Evolutionary conservation across 2,113 vertebrate genomes (phyloP).

Genomic region (Microcebus tavaratra): DNA sequence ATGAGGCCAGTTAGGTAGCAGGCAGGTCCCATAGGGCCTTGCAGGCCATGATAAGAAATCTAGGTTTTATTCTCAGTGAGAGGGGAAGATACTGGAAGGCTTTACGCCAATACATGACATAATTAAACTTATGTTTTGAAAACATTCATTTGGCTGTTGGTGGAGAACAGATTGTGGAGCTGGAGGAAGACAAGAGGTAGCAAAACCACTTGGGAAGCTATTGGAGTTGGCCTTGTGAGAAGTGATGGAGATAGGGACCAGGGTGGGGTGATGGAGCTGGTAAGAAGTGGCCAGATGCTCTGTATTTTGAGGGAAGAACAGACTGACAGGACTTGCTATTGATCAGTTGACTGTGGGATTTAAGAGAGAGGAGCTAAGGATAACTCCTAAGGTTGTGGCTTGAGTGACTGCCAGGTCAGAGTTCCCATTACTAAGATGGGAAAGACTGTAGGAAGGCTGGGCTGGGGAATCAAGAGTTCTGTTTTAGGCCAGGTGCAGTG

Average conservation of each 20-base stretch:
- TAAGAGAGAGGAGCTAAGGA: background rate
- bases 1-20: background rate
- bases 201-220: background rate
- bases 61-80: constrained; percentile 24
- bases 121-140: background rate
- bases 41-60: background rate
- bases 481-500: no score
- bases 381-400: background rate
- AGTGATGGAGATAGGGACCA: background rate
- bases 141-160: background rate
- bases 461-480: background rate
- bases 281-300: background rate
- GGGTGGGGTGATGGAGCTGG: background rate
- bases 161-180: background rate
- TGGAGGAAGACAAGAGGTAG: background rate
- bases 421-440: background rate
- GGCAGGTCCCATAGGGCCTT: background rate
- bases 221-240: background rate
- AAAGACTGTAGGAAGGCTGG: background rate
- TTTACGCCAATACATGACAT: background rate
- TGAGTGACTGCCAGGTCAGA: background rate
- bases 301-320: background rate
- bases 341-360: background rate
- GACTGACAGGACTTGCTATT: background rate
- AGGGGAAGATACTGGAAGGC: background rate